Evolutionary conservation across 2,888 invertebrate genomes (phyloP).

Genomic region (Lasioglossum vierecki): DNA sequence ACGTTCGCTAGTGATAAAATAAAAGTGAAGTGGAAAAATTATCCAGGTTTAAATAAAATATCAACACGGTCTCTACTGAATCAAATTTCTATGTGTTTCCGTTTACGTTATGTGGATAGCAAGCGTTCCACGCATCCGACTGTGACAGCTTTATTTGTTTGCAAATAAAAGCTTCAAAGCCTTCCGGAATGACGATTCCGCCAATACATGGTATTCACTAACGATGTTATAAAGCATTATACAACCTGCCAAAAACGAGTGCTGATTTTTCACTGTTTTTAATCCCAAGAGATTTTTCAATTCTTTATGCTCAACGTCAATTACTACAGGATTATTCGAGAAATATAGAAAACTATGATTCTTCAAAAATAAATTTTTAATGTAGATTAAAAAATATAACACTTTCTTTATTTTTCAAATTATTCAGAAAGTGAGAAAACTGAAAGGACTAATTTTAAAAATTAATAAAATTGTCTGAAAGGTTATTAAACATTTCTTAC

Average conservation of each 20-base stretch:
- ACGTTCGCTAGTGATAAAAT: not conserved
- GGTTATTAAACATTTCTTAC: no score
- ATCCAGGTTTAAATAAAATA: not conserved
- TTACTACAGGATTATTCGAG: not conserved
- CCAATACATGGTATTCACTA: not conserved
- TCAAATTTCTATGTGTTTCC: not conserved
- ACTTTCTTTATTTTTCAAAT: not conserved
- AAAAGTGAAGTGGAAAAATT: not conserved
- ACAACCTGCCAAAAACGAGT: not conserved
- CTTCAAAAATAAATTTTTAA: no score
- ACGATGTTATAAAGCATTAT: not conserved
- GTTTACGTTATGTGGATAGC: not conserved
- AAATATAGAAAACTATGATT: no score
- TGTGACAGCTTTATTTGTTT: conserved; percentile 1
- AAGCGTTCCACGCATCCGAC: not conserved
- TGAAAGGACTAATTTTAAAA: no score
- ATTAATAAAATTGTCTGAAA: no score
- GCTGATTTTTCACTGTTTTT: not conserved
- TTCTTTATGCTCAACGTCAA: not conserved
- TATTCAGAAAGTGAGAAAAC: no score
- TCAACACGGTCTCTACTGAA: not conserved
- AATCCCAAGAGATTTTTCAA: not conserved
- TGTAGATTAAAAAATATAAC: not conserved
- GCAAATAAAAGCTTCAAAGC: conserved; percentile 1
- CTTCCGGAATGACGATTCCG: not conserved